These are phyloP conservation scores for Acronicta aceris DNA, from an alignment of 2,888 invertebrate species.

Conservation along the genomic window DNA sequence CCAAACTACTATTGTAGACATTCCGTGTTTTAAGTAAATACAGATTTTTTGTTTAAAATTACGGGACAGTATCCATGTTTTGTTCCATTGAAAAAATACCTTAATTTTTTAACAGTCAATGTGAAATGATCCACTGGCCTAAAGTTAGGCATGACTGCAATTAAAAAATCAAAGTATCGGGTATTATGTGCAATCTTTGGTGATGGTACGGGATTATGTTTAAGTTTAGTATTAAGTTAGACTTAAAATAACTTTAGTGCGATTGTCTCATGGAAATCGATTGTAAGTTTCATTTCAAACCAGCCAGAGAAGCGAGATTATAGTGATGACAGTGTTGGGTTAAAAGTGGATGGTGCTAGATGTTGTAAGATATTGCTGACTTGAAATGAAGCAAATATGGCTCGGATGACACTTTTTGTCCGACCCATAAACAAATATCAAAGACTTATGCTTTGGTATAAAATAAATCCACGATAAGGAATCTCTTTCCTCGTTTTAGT, in stretches of 20 bases:
- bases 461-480: slow-evolving; percentile 80
- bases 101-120: slow-evolving; percentile 87
- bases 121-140: slow-evolving; percentile 74
- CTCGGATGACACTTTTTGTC: slow-evolving; percentile 87
- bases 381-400: slow-evolving; percentile 86
- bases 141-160: slow-evolving; percentile 84
- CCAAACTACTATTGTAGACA: slow-evolving; percentile 77
- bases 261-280: slow-evolving; percentile 70
- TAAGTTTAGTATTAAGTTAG: slow-evolving; percentile 78
- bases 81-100: slow-evolving; percentile 81
- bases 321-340: slow-evolving; percentile 44
- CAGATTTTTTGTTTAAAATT: slow-evolving; percentile 65
- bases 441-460: slow-evolving; percentile 66
- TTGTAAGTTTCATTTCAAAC: slow-evolving; percentile 85
- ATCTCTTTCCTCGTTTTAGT: slow-evolving; percentile 88
- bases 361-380: slow-evolving; percentile 70
- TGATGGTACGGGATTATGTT: slow-evolving; percentile 90
- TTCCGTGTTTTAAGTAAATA: slow-evolving; percentile 61
- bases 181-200: slow-evolving; percentile 95
- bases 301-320: slow-evolving; percentile 72
- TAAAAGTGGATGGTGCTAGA: slow-evolving; percentile 78
- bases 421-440: slow-evolving; percentile 75
- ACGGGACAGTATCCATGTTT: slow-evolving; percentile 69
- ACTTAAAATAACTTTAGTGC: slow-evolving; percentile 68
- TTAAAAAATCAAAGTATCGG: slow-evolving; percentile 92